Base-by-base conservation (phyloP, 2,113 vertebrate species). In the Addax nasomaculatus region DNA sequence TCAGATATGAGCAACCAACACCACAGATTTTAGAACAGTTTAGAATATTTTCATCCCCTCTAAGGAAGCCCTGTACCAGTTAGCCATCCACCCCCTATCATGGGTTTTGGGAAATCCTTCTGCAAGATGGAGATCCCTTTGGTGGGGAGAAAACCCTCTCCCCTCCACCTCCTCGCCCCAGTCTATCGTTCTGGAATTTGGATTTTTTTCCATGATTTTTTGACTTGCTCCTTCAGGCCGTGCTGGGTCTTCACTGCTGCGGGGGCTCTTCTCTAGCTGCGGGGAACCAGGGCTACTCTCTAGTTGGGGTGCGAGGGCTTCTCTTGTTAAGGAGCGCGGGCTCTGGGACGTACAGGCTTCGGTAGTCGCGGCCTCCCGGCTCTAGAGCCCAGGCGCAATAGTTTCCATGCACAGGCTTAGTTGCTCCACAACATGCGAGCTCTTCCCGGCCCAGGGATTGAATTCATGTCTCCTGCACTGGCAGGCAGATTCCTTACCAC, bases 391-490 rank as follows among this genome's bases (percentile, higher is more conserved):
- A 76, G 70, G 36, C 0, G 43, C 36, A 23, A 6, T 5, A 70
- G 67, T 39, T 39, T 12, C 6, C 4, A 5, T 39, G n/a, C 19
- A 5, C 67, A 73, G 67, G n/a, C n/a, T 73, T 14, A 43, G 36
- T 7, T 76, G 23, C 70, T 43, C 12, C 39, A 27, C 70, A 15
- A 15, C 70, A 7, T 27, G 70, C 27, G 23, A 43, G 39, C 7
- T 7, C 70, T 43, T 43, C 21, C 12, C 3, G 0, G 70, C 3
- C 23, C 12, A 7, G 23, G 23, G 36, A 14, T 25, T 7, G 6
- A 27, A 76, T 2, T 7, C 70, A 14, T 7, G 23, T 43, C 70
- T 43, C 70, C 70, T 76, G 23, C 12, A 7, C 70, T 43, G 70
- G 23, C 70, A 43, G 36, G 36, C 70, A 76, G 70, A 43, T 27